Evolutionary conservation across 1,140 invertebrate genomes (phyloP), one percentile per base, ranked within the genome.

Genomic region (Drosophila yakuba): DNA sequence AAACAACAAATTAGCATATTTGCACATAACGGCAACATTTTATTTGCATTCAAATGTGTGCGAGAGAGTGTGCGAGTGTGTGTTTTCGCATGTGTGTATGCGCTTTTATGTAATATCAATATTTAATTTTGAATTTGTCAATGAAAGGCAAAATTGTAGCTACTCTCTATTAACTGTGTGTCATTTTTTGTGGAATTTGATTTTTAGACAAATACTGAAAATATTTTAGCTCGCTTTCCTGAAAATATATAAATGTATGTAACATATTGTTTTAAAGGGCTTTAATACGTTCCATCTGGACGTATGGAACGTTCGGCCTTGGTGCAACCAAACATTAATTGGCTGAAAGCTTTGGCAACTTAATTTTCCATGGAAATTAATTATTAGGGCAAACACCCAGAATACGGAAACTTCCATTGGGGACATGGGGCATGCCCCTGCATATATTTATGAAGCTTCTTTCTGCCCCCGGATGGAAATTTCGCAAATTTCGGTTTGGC

Each of bases 1-100:
- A 82, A 82, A 82, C 71, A 82, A 55, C 80, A 82, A 82, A 82
- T 82, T 82, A 82, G 80, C 80, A 82, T 82, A 82, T 82, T 82
- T 82, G 80, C 80, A 82, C 80, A 83, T 79, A 83, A 79, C 80
- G 56, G 56, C 79, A 78, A 62, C 51, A 82, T 83, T 83, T 74
- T 82, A 69, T 69, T 81, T 77, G 71, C 74, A 47, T 55, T 25
- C 35, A 11, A 72, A 62, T 50, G 41, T 62, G 57, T 57, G 32
- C 2, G 48, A 17, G 48, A 45, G 52, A 20, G 1, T 20, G 20
- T 20, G 20, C 43, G 23, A 32, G 35, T 56, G 15, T 52, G 38
- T 52, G 44, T 38, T 44, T 36, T 58, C n/a, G 8, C 17, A 32
- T 52, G 12, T 23, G 43, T 57, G 28, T 61, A 20, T 74, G 57